These are phyloP conservation scores for Ochotona curzoniae DNA, from an alignment of 2,113 vertebrate genomes.

Conservation along the genomic window DNA sequence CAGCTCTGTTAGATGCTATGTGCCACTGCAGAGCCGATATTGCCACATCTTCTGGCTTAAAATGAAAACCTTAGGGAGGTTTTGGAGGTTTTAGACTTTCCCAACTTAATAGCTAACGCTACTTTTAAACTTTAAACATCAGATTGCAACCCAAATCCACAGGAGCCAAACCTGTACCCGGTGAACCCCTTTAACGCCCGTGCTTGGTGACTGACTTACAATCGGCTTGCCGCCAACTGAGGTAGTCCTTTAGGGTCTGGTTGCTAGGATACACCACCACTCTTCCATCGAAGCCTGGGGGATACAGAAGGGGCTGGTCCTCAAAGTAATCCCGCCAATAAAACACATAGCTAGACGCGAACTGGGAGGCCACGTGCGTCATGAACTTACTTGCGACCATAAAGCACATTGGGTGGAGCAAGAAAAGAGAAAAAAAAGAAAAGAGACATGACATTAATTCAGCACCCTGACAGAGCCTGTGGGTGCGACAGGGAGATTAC, in stretches of 20 bases:
- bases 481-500: constrained; percentile 57
- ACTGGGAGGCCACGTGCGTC: constrained; percentile 98
- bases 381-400: constrained; percentile 94
- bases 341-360: constrained; percentile 97
- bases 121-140: neutral
- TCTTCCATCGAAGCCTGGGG: constrained; percentile 96
- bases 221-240: constrained; percentile 98
- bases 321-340: constrained; percentile 97
- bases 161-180: neutral
- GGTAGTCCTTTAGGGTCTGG: constrained; percentile 95
- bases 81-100: too few relatives aligned
- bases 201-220: constrained; percentile 88
- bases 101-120: too few relatives aligned
- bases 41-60: neutral
- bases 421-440: constrained; percentile 58
- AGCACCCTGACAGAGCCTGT: neutral
- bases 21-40: neutral
- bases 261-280: constrained; percentile 96
- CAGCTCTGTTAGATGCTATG: neutral
- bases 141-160: constrained; percentile 13
- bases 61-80: neutral
- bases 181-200: neutral
- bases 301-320: constrained; percentile 93
- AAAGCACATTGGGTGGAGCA: constrained; percentile 61
- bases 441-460: constrained; percentile 51